phyloP scores from a whole-genome alignment of 2,113 vertebrate genomes.

The Apistogramma diplotaenia region DNA sequence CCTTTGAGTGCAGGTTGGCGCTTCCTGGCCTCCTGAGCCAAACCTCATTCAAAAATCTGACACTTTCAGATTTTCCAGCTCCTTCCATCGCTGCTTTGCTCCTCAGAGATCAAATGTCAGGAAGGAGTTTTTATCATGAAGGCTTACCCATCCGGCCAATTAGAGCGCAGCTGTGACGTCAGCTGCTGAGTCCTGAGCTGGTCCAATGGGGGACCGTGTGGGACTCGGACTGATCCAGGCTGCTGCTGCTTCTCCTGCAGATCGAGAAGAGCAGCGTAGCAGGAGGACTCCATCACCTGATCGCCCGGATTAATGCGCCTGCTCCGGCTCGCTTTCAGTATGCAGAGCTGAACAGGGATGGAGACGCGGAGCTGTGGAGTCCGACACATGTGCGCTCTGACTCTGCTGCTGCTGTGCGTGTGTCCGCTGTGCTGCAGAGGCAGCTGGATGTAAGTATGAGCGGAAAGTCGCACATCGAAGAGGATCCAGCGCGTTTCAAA shows the following conservation, averaged over 20 bases:
- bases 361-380: slow-evolving; percentile 74
- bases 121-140: not conserved
- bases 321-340: not conserved
- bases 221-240: not conserved
- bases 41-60: not conserved
- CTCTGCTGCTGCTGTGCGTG: slow-evolving; percentile 75
- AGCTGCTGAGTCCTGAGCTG: not conserved
- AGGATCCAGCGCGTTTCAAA: too few relatives aligned
- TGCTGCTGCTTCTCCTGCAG: not conserved
- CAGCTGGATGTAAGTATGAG: slow-evolving; percentile 89
- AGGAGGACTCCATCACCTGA: not conserved
- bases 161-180: slow-evolving; percentile 41
- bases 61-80: not conserved
- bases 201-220: slow-evolving; percentile 60
- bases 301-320: not conserved
- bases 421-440: slow-evolving; percentile 78
- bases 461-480: not conserved
- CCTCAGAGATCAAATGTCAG: not conserved
- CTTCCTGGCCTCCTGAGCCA: not conserved
- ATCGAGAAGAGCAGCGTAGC: not conserved
- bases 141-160: slow-evolving; percentile 47
- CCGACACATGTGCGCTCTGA: slow-evolving; percentile 71
- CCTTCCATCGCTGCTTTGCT: not conserved
- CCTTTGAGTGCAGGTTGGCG: not conserved
- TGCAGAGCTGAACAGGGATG: slow-evolving; percentile 76